Evolutionary conservation across 2,797 vertebrate species (phyloP), one percentile per base, ranked within the genome.

Genomic region (Microcaecilia unicolor): DNA sequence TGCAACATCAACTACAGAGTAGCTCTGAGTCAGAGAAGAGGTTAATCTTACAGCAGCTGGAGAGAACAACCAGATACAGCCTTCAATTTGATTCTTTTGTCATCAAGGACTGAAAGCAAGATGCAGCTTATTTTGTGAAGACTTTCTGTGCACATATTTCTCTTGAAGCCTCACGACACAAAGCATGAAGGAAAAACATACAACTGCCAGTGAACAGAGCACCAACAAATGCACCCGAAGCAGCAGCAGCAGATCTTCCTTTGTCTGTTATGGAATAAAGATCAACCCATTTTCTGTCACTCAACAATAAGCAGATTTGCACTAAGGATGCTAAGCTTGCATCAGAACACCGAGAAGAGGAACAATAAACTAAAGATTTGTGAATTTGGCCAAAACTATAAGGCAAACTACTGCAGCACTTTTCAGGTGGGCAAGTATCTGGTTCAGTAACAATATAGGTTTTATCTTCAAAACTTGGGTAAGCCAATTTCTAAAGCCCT

Each of bases 111-210:
- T 22, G 44, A 55, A 53, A 69, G n/a, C n/a, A n/a, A n/a, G n/a
- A n/a, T 24, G 29, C 22, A 46, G 24, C 10, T 30, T 15, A 6
- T 53, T 59, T 43, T 45, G 15, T 55, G 37, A 62, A 31, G 25
- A 45, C 34, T 31, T 52, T 21, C 11, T 40, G 33, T 51, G 53
- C 44, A 31, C 41, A 50, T 10, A 4, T 29, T 53, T 51, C 39
- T 59, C 46, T 50, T 51, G 28, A 61, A 67, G 64, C 65, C 6
- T 25, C n/a, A 18, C 22, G 41, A 59, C 43, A 25, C 27, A 4
- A 1, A 51, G 50, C 34, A 21, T n/a, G 32, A 30, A 58, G 60
- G 48, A 27, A 46, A 46, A 43, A 51, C n/a, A n/a, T n/a, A n/a
- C n/a, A 42, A 34, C 53, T 31, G 41, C 31, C 18, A 50, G n/a